Evolutionary conservation across 2,797 vertebrate species (phyloP).

Genomic region (Acomys russatus): DNA sequence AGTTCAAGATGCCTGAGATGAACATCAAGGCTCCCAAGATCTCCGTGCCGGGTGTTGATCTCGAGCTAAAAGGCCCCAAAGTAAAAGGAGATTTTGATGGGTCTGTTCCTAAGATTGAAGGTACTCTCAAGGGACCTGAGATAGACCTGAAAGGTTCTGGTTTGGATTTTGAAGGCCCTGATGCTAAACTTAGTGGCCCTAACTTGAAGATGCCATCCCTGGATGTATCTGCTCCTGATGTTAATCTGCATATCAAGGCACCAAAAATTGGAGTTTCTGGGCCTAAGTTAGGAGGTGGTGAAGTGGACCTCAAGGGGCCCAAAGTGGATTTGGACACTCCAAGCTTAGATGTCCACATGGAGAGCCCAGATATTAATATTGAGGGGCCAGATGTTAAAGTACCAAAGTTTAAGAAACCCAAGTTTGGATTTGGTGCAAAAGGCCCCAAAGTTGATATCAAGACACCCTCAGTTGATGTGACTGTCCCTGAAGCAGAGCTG

Average conservation of each 20-base stretch:
- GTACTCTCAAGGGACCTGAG: constrained; percentile 80
- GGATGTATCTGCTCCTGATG: constrained; percentile 81
- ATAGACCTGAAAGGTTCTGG: constrained; percentile 85
- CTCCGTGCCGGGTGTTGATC: constrained; percentile 90
- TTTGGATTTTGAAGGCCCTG: constrained; percentile 72
- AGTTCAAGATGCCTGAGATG: constrained; percentile 86
- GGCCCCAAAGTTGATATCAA: constrained; percentile 88
- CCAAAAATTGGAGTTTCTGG: constrained; percentile 84
- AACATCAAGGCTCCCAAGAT: constrained; percentile 86
- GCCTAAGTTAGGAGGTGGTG: constrained; percentile 84
- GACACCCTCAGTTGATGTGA: constrained; percentile 84
- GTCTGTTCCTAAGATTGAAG: constrained; percentile 83
- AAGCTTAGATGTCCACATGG: constrained; percentile 77
- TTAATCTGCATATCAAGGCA: constrained; percentile 85
- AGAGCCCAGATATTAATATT: constrained; percentile 83
- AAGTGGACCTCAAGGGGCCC: constrained; percentile 82
- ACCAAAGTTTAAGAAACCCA: constrained; percentile 88
- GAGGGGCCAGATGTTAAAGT: constrained; percentile 87
- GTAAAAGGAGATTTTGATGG: constrained; percentile 84
- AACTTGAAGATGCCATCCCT: constrained; percentile 86
- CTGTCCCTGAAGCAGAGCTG: constrained; percentile 84
- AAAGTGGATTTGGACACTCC: constrained; percentile 82
- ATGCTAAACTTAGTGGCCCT: constrained; percentile 82
- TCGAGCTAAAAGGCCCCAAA: constrained; percentile 88
- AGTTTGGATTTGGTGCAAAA: constrained; percentile 88